Conservation (phyloP, 2,797 vertebrate genomes). For the Sternotherus odoratus region DNA sequence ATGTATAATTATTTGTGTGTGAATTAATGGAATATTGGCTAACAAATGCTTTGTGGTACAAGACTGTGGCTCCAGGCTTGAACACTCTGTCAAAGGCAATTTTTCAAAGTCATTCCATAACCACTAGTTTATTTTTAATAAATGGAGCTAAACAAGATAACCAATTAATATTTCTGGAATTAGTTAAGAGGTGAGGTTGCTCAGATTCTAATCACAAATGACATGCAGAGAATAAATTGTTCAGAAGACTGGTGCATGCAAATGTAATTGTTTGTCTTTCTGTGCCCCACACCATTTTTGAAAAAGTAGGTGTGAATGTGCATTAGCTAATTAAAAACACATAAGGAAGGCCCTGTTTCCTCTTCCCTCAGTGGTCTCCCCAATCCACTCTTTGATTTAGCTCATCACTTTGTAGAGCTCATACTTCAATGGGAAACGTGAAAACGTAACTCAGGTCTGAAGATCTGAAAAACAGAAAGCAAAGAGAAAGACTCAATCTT, state of each 20-base stretch:
- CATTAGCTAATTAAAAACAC: background rate
- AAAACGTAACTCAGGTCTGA: background rate
- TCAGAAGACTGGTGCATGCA: background rate
- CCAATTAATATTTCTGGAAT: constrained; percentile 37
- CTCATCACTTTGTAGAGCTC: background rate
- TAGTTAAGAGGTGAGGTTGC: background rate
- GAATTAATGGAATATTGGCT: constrained; percentile 47
- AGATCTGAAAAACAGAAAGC: background rate
- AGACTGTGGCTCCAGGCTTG: constrained; percentile 6
- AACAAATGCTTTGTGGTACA: constrained; percentile 18
- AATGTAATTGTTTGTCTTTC: background rate
- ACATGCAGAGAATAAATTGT: background rate
- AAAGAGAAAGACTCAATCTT: background rate
- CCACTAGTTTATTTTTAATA: constrained; percentile 22
- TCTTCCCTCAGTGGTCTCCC: background rate
- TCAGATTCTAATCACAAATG: constrained; percentile 13
- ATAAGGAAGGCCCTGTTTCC: background rate
- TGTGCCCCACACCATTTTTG: background rate
- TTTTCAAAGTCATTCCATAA: constrained; percentile 14
- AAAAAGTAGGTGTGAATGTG: background rate
- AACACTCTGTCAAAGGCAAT: background rate
- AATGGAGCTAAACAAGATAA: background rate
- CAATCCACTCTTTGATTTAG: background rate
- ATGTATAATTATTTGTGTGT: constrained; percentile 42
- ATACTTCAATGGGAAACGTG: background rate